Conservation (phyloP, 2,888 invertebrate genomes). For the Vesta saturnalis region DNA sequence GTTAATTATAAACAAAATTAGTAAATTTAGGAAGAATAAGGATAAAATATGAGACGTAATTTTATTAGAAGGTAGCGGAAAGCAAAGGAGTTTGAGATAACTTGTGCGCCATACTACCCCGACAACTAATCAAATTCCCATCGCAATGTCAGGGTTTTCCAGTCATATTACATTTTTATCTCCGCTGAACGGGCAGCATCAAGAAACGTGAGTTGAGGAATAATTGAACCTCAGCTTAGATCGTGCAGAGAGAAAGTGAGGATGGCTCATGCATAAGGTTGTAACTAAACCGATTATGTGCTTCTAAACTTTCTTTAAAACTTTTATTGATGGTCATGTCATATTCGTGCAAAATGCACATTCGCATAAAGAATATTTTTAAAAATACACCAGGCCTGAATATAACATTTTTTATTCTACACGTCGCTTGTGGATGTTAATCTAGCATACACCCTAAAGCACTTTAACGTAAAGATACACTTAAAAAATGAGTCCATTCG, state of each 20-base stretch:
- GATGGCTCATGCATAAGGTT: constrained; percentile 34
- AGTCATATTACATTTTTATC: constrained; percentile 60
- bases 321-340: constrained; percentile 34
- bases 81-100: constrained; percentile 31
- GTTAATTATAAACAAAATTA: constrained; percentile 19
- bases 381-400: background rate
- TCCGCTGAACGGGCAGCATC: constrained; percentile 52
- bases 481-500: too few species aligned
- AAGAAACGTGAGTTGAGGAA: constrained; percentile 54
- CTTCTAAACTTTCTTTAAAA: constrained; percentile 25
- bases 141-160: constrained; percentile 55
- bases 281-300: constrained; percentile 30
- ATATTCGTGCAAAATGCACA: background rate
- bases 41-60: constrained; percentile 32
- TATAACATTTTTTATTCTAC: too few species aligned
- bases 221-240: constrained; percentile 50
- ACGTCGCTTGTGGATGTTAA: too few species aligned
- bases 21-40: constrained; percentile 21
- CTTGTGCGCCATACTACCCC: constrained; percentile 27
- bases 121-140: constrained; percentile 50
- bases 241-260: constrained; percentile 31
- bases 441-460: too few species aligned
- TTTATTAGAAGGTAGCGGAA: constrained; percentile 18
- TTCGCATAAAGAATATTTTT: background rate
- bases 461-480: too few species aligned